Evolutionary conservation across 2,113 vertebrate species (phyloP).

Genomic region (Lynx canadensis): DNA sequence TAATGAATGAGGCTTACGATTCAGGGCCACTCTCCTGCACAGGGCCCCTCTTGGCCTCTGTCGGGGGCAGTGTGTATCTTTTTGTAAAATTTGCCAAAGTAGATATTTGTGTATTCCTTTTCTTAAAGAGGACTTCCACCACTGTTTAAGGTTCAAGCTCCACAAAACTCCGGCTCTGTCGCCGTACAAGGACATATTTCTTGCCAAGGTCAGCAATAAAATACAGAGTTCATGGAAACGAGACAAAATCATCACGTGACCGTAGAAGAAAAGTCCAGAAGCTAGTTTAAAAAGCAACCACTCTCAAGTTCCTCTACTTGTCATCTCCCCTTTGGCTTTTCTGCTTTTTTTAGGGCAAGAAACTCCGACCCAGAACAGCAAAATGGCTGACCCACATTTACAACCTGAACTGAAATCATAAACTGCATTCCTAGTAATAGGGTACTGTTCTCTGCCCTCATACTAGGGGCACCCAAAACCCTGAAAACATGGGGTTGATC

Average conservation of each 20-base stretch:
- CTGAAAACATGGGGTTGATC: neutral
- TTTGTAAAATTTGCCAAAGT: neutral
- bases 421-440: neutral
- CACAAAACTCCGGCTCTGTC: neutral
- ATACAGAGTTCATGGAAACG: neutral
- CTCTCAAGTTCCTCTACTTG: neutral
- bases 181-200: neutral
- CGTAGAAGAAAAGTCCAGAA: neutral
- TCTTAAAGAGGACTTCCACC: neutral
- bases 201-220: neutral
- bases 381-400: slow-evolving; percentile 47
- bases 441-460: neutral
- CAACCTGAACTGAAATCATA: neutral
- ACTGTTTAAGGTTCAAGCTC: neutral
- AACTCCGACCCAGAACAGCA: neutral
- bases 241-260: neutral
- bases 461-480: neutral
- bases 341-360: neutral
- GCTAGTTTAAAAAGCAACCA: neutral
- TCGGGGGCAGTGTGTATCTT: neutral
- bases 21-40: neutral
- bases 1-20: neutral
- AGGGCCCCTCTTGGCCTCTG: neutral
- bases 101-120: neutral
- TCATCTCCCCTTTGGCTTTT: neutral